Percentiles rank a stretch among this genome's conserved stretches.
Evolutionary conservation across 2,888 invertebrate genomes (phyloP).

Genomic region (Sphaerophoria taeniata): DNA sequence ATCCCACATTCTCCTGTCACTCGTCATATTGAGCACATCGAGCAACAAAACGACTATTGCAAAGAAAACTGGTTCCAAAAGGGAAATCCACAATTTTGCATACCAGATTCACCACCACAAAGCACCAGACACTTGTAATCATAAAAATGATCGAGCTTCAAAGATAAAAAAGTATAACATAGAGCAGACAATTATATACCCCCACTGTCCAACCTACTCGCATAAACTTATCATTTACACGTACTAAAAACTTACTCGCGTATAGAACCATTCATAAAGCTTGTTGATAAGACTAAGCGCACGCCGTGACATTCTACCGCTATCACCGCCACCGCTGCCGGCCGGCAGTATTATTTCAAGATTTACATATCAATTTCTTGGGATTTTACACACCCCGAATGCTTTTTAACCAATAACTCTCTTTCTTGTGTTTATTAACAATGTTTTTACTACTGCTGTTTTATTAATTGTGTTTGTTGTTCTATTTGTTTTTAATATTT

Average conservation of each 20-base stretch:
- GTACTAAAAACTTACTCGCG: neutral
- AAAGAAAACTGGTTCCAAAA: conserved; percentile 10
- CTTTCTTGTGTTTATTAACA: conserved; percentile 58
- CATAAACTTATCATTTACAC: neutral
- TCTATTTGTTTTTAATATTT: conserved; percentile 29
- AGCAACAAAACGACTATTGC: neutral
- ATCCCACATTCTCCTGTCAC: too few species aligned
- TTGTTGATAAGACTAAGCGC: conserved; percentile 49
- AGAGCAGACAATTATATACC: conserved; percentile 2
- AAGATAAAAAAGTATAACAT: neutral
- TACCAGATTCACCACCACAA: neutral
- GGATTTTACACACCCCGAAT: conserved; percentile 33
- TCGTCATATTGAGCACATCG: too few species aligned
- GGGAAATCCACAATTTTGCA: conserved; percentile 4
- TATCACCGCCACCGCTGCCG: neutral
- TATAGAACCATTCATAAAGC: conserved; percentile 17
- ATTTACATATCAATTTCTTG: conserved; percentile 65
- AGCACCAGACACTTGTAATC: neutral
- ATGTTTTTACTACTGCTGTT: conserved; percentile 53
- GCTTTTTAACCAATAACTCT: conserved; percentile 42
- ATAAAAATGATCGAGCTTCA: neutral
- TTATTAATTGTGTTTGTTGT: conserved; percentile 59
- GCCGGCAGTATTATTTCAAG: conserved; percentile 49
- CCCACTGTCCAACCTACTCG: neutral
- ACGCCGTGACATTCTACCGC: neutral